A percentile compares a stretch with the other conserved stretches of the same genome.
phyloP scores from a whole-genome alignment of 2,113 vertebrate species.

The Pundamilia nyererei region DNA sequence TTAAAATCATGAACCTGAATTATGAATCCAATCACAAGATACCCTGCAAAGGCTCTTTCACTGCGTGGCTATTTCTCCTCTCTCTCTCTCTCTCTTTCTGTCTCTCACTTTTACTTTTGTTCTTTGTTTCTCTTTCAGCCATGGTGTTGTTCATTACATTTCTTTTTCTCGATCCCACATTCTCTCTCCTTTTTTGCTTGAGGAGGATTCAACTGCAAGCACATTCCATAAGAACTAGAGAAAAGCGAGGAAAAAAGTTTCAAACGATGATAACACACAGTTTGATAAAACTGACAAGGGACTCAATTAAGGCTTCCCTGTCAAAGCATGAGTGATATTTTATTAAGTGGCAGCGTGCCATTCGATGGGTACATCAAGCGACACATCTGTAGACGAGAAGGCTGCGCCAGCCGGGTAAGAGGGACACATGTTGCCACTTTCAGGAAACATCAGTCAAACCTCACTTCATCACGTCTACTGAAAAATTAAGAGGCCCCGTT shows the following conservation, averaged over 20 bases:
- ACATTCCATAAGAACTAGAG: conserved; percentile 65
- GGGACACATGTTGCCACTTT: conserved; percentile 78
- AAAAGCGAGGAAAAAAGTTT: conserved; percentile 62
- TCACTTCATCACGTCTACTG: conserved; percentile 73
- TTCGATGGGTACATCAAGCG: conserved; percentile 75
- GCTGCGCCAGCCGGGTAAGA: conserved; percentile 67
- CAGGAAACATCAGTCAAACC: conserved; percentile 76
- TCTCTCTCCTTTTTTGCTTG: conserved; percentile 56
- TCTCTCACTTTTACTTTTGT: conserved; percentile 38
- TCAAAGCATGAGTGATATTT: conserved; percentile 78
- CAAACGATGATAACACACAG: conserved; percentile 76
- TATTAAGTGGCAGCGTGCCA: conserved; percentile 75
- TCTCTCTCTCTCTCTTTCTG: not conserved
- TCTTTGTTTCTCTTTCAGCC: conserved; percentile 42
- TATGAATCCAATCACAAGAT: conserved; percentile 78
- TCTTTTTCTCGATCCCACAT: conserved; percentile 2
- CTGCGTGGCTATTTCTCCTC: not conserved
- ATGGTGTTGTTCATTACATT: conserved; percentile 14
- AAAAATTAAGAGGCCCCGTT: conserved; percentile 69
- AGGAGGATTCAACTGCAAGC: conserved; percentile 58
- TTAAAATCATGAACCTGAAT: conserved; percentile 81
- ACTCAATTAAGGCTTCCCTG: conserved; percentile 80
- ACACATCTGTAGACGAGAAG: conserved; percentile 74
- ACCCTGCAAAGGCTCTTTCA: conserved; percentile 63
- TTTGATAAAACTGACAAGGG: conserved; percentile 84